Conservation (phyloP, 2,113 vertebrate species). For the Eolophus roseicapilla region DNA sequence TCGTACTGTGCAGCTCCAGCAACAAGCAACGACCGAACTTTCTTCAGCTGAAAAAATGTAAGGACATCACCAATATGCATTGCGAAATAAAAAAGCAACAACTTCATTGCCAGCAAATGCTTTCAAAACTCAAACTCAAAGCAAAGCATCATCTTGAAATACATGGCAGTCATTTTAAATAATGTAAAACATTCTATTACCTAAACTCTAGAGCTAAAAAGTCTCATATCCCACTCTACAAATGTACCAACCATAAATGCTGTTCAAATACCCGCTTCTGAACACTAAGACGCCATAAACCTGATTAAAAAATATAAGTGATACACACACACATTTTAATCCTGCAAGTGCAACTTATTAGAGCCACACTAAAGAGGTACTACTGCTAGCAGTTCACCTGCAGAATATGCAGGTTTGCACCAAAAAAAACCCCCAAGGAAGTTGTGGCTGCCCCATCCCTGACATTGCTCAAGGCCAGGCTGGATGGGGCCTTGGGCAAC, state of each 20-base stretch:
- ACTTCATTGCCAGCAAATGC: background rate
- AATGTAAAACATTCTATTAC: rapidly evolving
- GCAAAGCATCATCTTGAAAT: background rate
- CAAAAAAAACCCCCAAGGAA: background rate
- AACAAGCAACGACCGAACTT: conserved; percentile 90
- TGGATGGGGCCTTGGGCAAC: background rate
- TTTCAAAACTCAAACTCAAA: background rate
- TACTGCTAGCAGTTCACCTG: background rate
- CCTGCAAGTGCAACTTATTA: background rate
- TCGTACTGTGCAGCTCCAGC: conserved; percentile 91
- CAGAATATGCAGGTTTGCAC: background rate
- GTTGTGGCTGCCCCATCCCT: background rate
- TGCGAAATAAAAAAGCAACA: background rate
- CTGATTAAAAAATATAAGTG: background rate
- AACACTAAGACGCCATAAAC: background rate
- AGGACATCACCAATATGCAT: rapidly evolving
- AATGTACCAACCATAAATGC: background rate
- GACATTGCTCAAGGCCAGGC: background rate
- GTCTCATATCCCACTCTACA: background rate
- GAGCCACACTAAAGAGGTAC: background rate
- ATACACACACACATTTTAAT: background rate
- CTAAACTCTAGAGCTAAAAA: background rate
- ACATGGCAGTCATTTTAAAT: background rate
- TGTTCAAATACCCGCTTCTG: background rate
- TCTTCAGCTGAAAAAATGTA: conserved; percentile 83